Evolutionary conservation across 37 sponge, comb jelly and placozoan genomes (phyloP), one percentile per base, ranked within the genome.

Genomic region (Halisarca cf. caerulea): DNA sequence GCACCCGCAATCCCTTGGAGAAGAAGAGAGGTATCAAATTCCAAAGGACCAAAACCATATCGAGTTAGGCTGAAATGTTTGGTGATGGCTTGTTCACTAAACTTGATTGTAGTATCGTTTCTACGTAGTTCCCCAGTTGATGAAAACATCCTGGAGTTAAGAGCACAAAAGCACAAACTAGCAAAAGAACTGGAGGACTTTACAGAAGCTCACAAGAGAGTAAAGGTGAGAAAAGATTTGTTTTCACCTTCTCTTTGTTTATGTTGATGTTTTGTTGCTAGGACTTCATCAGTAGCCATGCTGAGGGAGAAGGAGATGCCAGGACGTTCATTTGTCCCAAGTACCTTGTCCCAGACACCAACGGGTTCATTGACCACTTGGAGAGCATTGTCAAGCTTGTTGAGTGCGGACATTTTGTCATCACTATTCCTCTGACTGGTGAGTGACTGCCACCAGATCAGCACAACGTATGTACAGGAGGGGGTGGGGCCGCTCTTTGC

Each of bases 301-400:
- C 58, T 7, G 6, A 14, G 51, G 61, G 2, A 11, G 69, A 84
- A 59, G 86, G 38, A 7, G 11, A 44, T 2, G 40, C 41, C 17
- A 84, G 85, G 60, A 79, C 61, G 20, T 38, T 42, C 24, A 59
- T 91, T 25, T 53, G 28, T 32, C 94, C 96, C 33, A 87, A 83
- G 58, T 93, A 90, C 51, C 85, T 95, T 14, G 87, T 95, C 17
- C 91, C 89, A 30, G 96, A 95, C 75, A 95, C 96, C 51, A 95
- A 95, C 85, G 88, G 91, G 44, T 95, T 93, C 83, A 88, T 95
- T 18, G 91, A 91, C 62, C 39, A 64, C 34, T 83, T 95, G n/a
- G 54, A 58, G 28, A 44, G 64, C 33, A 90, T 95, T 51, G 18
- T 57, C 69, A 0, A 17, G 18, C 62, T 93, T 2, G 70, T 92